A percentile compares a stretch with the other conserved stretches of the same genome.
Evolutionary conservation across 2,113 vertebrate genomes (phyloP).

Genomic region (Cebidichthys violaceus): DNA sequence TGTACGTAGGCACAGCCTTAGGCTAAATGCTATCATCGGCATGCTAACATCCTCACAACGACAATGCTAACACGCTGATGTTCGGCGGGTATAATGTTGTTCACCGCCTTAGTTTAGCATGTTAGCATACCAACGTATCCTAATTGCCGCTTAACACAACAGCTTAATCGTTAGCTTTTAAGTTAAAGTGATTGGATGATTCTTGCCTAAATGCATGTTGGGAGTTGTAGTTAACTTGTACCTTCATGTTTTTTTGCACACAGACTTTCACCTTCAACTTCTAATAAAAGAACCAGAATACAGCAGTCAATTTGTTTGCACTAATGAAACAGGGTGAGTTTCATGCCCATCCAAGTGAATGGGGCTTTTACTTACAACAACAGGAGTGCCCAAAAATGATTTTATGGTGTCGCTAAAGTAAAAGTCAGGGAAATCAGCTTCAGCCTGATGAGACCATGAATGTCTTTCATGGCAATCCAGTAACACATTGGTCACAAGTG

Average conservation of each 20-base stretch:
- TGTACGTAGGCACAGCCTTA: background rate
- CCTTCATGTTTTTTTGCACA: background rate
- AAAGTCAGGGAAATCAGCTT: background rate
- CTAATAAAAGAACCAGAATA: background rate
- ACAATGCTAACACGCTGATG: background rate
- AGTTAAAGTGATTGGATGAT: background rate
- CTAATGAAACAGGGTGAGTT: background rate
- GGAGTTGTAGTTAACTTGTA: background rate
- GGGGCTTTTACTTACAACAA: background rate
- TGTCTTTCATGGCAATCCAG: background rate
- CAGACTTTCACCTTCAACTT: background rate
- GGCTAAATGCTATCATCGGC: background rate
- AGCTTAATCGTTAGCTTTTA: background rate
- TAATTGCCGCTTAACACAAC: background rate
- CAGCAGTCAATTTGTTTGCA: background rate
- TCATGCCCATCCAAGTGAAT: background rate
- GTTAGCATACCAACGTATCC: background rate
- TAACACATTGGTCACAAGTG: background rate
- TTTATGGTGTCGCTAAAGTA: background rate
- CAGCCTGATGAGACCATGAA: background rate
- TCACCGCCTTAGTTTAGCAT: background rate
- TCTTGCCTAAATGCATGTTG: background rate
- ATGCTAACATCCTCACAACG: constrained; percentile 1
- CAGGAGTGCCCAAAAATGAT: background rate
- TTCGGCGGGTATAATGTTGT: background rate